A percentile compares a stretch with the other conserved stretches of the same genome.
Evolutionary conservation across 2,113 vertebrate species (phyloP).

Genomic region (Mungos mungo): DNA sequence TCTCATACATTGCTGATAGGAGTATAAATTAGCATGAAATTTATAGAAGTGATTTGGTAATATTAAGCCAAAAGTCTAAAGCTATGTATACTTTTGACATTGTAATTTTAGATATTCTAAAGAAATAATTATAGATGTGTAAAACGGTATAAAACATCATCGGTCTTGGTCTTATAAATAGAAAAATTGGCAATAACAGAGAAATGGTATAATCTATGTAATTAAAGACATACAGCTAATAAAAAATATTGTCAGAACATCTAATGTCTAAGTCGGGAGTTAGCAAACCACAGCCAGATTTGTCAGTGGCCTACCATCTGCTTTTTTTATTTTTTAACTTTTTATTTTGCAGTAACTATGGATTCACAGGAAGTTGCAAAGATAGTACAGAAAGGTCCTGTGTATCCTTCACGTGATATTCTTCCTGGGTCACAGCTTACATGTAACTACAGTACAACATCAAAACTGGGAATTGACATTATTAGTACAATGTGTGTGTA

Average conservation of each 20-base stretch:
- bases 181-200: neutral
- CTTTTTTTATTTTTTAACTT: neutral
- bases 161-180: neutral
- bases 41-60: neutral
- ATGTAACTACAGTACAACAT: neutral
- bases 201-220: neutral
- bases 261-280: neutral
- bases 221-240: neutral
- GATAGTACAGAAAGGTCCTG: neutral
- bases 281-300: neutral
- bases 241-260: neutral
- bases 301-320: neutral
- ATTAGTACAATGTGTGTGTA: neutral
- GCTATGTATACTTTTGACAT: neutral
- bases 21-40: neutral
- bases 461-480: neutral
- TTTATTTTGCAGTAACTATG: conserved; percentile 19
- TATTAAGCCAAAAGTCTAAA: neutral
- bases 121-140: neutral
- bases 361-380: neutral
- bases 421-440: neutral
- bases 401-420: neutral
- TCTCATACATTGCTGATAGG: neutral
- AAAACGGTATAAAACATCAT: neutral
- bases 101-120: conserved; percentile 16